These are phyloP conservation scores for Melopsittacus undulatus DNA, from an alignment of 2,797 vertebrate species.

Conservation along the genomic window DNA sequence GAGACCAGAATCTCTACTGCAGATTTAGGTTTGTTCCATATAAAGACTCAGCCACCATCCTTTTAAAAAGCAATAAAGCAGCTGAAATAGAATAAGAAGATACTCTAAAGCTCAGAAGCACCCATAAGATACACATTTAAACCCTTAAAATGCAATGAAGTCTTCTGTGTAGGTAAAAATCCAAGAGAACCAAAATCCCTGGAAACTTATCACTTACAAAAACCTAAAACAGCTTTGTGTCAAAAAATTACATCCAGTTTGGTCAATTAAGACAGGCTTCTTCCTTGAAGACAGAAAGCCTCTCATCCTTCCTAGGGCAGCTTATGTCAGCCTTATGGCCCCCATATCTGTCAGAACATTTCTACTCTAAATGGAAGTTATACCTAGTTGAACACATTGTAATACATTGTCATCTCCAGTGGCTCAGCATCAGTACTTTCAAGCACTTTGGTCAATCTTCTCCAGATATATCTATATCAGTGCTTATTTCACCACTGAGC, in stretches of 20 bases:
- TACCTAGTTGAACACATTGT: not conserved
- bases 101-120: not conserved
- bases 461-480: not conserved
- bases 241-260: not conserved
- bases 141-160: not conserved
- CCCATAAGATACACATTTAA: not conserved
- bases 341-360: not conserved
- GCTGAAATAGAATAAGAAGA: not conserved
- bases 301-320: rapidly evolving
- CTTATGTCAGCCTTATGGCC: not conserved
- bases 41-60: not conserved
- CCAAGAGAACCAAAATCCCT: not conserved
- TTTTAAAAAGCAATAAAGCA: not conserved
- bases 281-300: not conserved
- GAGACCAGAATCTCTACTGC: not conserved
- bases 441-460: not conserved
- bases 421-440: not conserved
- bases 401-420: not conserved
- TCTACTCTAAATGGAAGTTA: not conserved
- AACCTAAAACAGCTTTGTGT: not conserved
- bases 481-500: not conserved
- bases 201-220: not conserved
- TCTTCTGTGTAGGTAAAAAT: not conserved
- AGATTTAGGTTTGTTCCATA: not conserved
- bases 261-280: not conserved